Evolutionary conservation across 2,888 invertebrate species (phyloP).

Genomic region (Sisyra nigra): DNA sequence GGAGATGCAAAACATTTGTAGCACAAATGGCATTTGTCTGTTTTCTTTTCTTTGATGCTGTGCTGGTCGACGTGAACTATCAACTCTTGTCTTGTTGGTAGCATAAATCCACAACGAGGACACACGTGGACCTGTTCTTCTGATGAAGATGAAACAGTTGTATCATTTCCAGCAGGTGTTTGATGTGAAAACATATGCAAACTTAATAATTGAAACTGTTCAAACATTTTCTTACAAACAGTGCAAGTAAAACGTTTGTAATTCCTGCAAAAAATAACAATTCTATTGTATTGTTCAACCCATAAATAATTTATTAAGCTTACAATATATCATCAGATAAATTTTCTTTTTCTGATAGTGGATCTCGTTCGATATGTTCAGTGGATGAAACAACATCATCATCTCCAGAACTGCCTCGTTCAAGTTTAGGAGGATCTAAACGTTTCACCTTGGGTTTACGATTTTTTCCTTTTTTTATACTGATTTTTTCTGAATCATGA

Average conservation of each 20-base stretch:
- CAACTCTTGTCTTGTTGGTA: constrained; percentile 19
- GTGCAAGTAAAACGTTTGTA: not conserved
- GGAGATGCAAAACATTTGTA: constrained; percentile 45
- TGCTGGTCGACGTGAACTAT: constrained; percentile 18
- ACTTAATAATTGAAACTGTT: not conserved
- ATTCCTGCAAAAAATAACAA: not conserved
- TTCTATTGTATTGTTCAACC: not conserved
- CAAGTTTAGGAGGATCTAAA: constrained; percentile 11
- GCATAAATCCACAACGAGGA: constrained; percentile 20
- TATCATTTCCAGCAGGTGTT: constrained; percentile 14
- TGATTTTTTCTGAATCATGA: constrained; percentile 26
- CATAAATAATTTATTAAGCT: not conserved
- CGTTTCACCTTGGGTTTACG: constrained; percentile 16
- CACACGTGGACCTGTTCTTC: constrained; percentile 17
- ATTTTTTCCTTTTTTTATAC: constrained; percentile 17
- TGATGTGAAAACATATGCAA: constrained; percentile 14
- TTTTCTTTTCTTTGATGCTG: constrained; percentile 19
- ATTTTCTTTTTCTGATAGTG: constrained; percentile 4
- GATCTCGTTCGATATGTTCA: constrained; percentile 1
- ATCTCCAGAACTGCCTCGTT: not conserved
- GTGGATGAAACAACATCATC: constrained; percentile 3
- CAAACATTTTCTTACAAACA: constrained; percentile 2
- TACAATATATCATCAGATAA: not conserved
- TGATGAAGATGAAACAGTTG: constrained; percentile 14
- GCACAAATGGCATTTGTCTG: constrained; percentile 45